Conservation (phyloP, 2,888 invertebrate genomes). For the Julus scandinavius region DNA sequence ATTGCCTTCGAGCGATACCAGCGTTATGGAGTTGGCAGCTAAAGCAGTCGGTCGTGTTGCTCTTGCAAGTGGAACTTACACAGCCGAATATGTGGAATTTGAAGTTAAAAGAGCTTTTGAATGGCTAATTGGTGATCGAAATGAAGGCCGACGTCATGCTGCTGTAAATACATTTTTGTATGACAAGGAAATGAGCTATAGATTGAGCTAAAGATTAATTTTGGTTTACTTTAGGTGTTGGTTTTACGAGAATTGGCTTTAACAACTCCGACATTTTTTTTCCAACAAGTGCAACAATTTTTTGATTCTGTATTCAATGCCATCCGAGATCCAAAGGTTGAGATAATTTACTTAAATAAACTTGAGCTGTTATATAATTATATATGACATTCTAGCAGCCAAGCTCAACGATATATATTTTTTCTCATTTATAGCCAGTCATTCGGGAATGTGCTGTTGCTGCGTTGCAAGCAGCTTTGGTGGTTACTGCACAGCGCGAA, state of each 20-base stretch:
- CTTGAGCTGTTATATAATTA: slow-evolving; percentile 30
- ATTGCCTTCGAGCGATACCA: slow-evolving; percentile 83
- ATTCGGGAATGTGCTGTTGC: slow-evolving; percentile 94
- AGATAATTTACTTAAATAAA: slow-evolving; percentile 15
- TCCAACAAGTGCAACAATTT: slow-evolving; percentile 91
- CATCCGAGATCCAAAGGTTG: slow-evolving; percentile 84
- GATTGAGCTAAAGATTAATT: neutral
- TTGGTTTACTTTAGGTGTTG: slow-evolving; percentile 70
- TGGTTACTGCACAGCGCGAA: slow-evolving; percentile 95
- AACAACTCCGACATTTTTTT: slow-evolving; percentile 97
- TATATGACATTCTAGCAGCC: slow-evolving; percentile 42
- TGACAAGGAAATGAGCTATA: neutral
- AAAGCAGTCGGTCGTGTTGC: slow-evolving; percentile 94
- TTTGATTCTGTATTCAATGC: slow-evolving; percentile 94
- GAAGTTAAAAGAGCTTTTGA: slow-evolving; percentile 96
- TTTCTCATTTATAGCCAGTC: slow-evolving; percentile 70
- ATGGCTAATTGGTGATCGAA: slow-evolving; percentile 89
- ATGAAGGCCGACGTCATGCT: slow-evolving; percentile 91
- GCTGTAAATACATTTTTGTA: slow-evolving; percentile 72
- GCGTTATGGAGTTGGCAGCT: slow-evolving; percentile 95
- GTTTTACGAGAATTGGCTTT: slow-evolving; percentile 92
- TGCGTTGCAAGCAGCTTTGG: slow-evolving; percentile 92
- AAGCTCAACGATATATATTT: neutral
- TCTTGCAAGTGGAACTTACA: slow-evolving; percentile 82
- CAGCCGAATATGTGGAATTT: slow-evolving; percentile 97